Conservation (phyloP, 37 sponge, comb jelly and placozoan species). For the Halichondria panicea region DNA sequence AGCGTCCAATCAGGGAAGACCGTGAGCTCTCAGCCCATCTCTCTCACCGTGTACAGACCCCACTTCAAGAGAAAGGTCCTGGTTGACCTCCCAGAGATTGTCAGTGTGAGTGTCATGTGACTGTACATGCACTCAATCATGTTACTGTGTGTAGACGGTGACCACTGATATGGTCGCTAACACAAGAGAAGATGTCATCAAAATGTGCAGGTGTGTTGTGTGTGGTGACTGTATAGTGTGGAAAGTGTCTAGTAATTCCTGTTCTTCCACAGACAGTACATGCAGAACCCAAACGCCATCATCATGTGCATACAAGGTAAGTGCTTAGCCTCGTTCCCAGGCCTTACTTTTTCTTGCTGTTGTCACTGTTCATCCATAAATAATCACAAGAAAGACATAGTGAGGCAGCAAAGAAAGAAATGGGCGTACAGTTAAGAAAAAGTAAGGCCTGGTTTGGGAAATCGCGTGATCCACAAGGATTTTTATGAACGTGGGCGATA, state of each 20-base stretch:
- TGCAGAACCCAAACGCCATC: slow-evolving; percentile 98
- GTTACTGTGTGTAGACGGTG: slow-evolving; percentile 78
- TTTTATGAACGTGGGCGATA: too few relatives aligned
- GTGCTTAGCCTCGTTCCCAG: too few relatives aligned
- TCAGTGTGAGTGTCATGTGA: slow-evolving; percentile 90
- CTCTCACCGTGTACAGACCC: slow-evolving; percentile 89
- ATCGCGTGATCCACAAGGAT: too few relatives aligned
- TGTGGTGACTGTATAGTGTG: background rate
- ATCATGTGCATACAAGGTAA: slow-evolving; percentile 97
- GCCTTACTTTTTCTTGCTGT: too few relatives aligned
- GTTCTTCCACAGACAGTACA: slow-evolving; percentile 58
- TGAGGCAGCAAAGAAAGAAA: too few relatives aligned
- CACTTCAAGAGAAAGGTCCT: slow-evolving; percentile 94
- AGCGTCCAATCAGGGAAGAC: slow-evolving; percentile 79
- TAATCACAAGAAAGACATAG: too few relatives aligned
- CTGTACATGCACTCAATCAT: too few relatives aligned
- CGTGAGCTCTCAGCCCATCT: slow-evolving; percentile 74
- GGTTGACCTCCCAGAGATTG: slow-evolving; percentile 95
- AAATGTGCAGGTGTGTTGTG: slow-evolving; percentile 69
- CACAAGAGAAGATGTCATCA: slow-evolving; percentile 85
- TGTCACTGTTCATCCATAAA: too few relatives aligned
- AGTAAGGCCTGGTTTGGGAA: too few relatives aligned
- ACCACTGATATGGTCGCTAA: slow-evolving; percentile 89
- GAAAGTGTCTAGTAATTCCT: too few relatives aligned
- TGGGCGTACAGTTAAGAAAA: too few relatives aligned